Evolutionary conservation across 1,140 invertebrate genomes (phyloP).

Genomic region (Drosophila triauraria): DNA sequence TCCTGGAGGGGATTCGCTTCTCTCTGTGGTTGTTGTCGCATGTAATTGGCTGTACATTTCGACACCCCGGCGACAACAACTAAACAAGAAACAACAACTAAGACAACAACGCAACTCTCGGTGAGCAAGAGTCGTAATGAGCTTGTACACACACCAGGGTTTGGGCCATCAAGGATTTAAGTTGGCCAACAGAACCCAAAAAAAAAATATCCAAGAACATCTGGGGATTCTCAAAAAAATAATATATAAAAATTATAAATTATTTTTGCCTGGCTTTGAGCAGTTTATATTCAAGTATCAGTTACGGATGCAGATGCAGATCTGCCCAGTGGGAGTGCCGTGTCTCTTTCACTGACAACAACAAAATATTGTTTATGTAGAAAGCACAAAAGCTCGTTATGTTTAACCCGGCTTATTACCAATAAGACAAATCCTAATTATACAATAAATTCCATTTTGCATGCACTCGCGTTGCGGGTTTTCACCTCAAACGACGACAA

Average conservation of each 20-base stretch:
- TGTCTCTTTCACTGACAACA: constrained; percentile 20
- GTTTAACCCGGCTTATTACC: constrained; percentile 79
- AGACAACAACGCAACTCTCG: constrained; percentile 35
- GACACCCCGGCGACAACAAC: constrained; percentile 79
- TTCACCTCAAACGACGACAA: constrained; percentile 66
- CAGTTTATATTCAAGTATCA: not conserved
- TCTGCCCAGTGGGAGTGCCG: constrained; percentile 15
- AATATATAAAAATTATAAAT: not conserved
- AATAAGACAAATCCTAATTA: constrained; percentile 85
- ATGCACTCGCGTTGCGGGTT: constrained; percentile 70
- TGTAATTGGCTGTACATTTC: constrained; percentile 83
- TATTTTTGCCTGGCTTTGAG: not conserved
- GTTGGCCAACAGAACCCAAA: constrained; percentile 3
- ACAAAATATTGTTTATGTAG: constrained; percentile 32
- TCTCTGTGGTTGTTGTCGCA: constrained; percentile 60
- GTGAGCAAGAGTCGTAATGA: constrained; percentile 68
- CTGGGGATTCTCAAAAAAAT: not conserved
- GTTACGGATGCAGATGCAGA: no score
- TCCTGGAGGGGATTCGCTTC: not conserved
- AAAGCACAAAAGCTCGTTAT: constrained; percentile 42
- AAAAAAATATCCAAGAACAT: not conserved
- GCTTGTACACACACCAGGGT: constrained; percentile 65
- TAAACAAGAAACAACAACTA: constrained; percentile 36
- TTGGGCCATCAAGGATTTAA: not conserved
- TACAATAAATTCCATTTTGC: constrained; percentile 84